A percentile compares a stretch with the other conserved stretches of the same genome.
Evolutionary conservation across 2,797 vertebrate genomes (phyloP).

Genomic region (Pangasius macronema): DNA sequence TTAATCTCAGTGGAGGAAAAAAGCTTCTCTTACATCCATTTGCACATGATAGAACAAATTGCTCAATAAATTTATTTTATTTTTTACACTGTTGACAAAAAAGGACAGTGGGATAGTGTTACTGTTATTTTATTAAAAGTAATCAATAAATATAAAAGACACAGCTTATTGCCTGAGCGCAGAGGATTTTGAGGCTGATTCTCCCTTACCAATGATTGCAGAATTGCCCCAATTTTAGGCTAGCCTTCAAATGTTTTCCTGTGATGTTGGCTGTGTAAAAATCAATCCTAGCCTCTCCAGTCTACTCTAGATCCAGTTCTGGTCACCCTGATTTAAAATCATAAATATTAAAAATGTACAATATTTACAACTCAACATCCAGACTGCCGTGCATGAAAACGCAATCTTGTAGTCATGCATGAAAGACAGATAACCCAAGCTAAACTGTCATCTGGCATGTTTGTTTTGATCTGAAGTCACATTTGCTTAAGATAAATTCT

Average conservation of each 20-base stretch:
- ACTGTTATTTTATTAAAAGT: not conserved
- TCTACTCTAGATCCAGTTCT: not conserved
- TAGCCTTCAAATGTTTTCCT: not conserved
- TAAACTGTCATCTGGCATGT: constrained; percentile 7
- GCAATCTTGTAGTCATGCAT: not conserved
- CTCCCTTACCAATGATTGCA: not conserved
- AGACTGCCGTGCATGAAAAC: not conserved
- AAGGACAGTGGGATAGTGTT: not conserved
- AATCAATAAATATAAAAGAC: not conserved
- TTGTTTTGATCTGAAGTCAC: not conserved
- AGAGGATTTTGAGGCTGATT: not conserved
- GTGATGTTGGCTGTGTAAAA: not conserved
- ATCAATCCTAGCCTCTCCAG: no score
- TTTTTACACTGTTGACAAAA: not conserved
- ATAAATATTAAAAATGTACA: not conserved
- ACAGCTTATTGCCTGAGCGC: not conserved
- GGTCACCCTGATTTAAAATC: not conserved
- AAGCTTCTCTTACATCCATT: not conserved
- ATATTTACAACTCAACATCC: not conserved
- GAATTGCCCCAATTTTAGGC: not conserved
- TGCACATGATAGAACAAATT: not conserved
- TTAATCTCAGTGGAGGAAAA: not conserved
- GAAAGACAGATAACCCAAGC: constrained; percentile 7
- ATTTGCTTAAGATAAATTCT: not conserved
- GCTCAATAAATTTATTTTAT: no score